These are phyloP conservation scores for Eupithecia centaureata DNA, from an alignment of 2,888 invertebrate genomes.

Conservation along the genomic window DNA sequence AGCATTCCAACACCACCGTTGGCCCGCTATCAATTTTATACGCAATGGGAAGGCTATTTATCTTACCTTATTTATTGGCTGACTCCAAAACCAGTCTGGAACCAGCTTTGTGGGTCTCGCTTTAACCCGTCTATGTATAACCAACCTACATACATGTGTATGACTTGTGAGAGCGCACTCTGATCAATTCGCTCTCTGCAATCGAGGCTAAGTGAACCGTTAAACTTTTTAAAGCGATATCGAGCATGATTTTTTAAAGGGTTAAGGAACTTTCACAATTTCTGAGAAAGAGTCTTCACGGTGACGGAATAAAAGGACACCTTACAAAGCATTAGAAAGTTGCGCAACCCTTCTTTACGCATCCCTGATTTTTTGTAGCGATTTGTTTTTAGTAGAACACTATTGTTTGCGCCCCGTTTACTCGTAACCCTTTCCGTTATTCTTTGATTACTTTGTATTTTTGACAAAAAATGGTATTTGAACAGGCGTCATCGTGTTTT, in stretches of 20 bases:
- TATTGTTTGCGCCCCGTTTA: conserved; percentile 74
- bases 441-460: conserved; percentile 65
- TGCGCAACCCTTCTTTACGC: conserved; percentile 80
- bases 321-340: conserved; percentile 83
- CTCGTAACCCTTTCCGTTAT: conserved; percentile 79
- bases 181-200: conserved; percentile 50
- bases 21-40: conserved; percentile 82
- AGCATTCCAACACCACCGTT: conserved; percentile 70
- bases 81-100: conserved; percentile 78
- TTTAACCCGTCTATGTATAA: conserved; percentile 67
- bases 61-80: conserved; percentile 82
- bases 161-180: conserved; percentile 55
- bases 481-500: background rate
- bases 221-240: conserved; percentile 49
- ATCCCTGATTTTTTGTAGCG: conserved; percentile 70
- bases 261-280: conserved; percentile 73
- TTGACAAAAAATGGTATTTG: background rate
- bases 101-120: conserved; percentile 64
- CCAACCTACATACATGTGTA: conserved; percentile 42
- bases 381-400: conserved; percentile 70
- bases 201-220: conserved; percentile 62
- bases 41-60: conserved; percentile 80
- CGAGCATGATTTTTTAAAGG: conserved; percentile 58
- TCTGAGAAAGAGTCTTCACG: conserved; percentile 67
- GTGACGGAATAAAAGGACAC: conserved; percentile 61